These are phyloP conservation scores for Asteroscopus sphinx DNA, from an alignment of 2,888 invertebrate species.

Conservation along the genomic window DNA sequence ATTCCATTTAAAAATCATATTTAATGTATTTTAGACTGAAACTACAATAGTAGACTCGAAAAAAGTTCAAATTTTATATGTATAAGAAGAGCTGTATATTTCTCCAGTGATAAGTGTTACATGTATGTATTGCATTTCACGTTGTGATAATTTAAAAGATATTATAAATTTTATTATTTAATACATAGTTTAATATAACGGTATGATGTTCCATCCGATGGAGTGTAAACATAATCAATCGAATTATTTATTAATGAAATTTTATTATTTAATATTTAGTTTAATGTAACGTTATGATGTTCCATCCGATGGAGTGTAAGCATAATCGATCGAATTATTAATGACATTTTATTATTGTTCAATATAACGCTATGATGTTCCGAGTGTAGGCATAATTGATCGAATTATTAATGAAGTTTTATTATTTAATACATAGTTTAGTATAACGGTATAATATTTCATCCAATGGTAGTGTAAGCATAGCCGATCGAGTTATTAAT, in stretches of 20 bases:
- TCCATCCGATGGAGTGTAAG: no score
- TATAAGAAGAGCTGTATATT: not conserved
- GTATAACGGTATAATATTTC: conserved; percentile 4
- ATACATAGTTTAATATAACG: conserved; percentile 9
- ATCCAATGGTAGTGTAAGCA: no score
- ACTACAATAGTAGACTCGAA: not conserved
- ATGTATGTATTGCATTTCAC: conserved; percentile 5
- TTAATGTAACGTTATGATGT: no score
- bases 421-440: conserved; percentile 8
- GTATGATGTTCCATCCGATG: no score
- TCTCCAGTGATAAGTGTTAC: not conserved
- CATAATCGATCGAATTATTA: no score
- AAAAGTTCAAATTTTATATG: not conserved
- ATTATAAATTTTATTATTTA: conserved; percentile 7
- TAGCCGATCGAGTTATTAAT: no score
- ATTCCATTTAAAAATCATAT: conserved; percentile 5
- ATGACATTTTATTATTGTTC: no score
- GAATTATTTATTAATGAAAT: no score
- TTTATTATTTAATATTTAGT: no score
- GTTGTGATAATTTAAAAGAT: conserved; percentile 32
- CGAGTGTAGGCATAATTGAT: conserved; percentile 14
- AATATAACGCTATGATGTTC: no score
- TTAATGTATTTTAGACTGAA: conserved; percentile 1
- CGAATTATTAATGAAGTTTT: no score
- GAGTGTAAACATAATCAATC: no score